A percentile compares a stretch with the other conserved stretches of the same genome.
These are phyloP conservation scores for Chiloscyllium plagiosum DNA, from an alignment of 2,113 vertebrate genomes.

Conservation along the genomic window DNA sequence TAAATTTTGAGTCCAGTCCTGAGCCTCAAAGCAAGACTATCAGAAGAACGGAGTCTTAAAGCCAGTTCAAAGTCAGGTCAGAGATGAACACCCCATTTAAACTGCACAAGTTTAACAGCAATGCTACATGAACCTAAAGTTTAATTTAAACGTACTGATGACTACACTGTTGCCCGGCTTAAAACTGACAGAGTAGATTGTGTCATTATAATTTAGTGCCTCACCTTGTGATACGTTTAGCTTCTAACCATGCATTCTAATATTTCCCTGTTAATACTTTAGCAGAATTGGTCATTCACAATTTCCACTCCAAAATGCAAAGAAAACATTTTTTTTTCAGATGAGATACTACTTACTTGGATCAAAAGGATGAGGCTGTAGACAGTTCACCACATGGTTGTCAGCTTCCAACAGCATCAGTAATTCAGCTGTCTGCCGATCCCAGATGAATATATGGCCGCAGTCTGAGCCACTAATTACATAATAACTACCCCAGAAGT, in stretches of 20 bases:
- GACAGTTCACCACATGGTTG: conserved; percentile 97
- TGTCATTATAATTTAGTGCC: background rate
- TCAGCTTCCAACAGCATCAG: conserved; percentile 96
- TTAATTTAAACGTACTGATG: background rate
- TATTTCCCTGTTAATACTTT: background rate
- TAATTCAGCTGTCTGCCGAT: conserved; percentile 87
- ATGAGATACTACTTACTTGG: conserved; percentile 70
- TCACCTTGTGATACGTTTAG: background rate
- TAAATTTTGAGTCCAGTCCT: background rate
- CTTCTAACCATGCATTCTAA: background rate
- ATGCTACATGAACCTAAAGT: background rate
- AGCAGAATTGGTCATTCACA: background rate
- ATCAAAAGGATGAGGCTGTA: conserved; percentile 94
- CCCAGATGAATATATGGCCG: conserved; percentile 98
- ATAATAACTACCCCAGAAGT: conserved; percentile 97
- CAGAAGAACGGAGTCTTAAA: background rate
- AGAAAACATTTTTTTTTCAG: background rate
- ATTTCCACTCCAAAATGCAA: background rate
- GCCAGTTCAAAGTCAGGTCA: background rate
- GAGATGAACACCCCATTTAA: background rate
- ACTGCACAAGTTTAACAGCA: background rate
- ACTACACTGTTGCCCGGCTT: background rate
- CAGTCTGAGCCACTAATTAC: conserved; percentile 98
- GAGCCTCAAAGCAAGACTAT: background rate
- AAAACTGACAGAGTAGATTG: background rate